Evolutionary conservation across 2,113 vertebrate species (phyloP), one percentile per base, ranked within the genome.

Genomic region (Zosterops japonicus): DNA sequence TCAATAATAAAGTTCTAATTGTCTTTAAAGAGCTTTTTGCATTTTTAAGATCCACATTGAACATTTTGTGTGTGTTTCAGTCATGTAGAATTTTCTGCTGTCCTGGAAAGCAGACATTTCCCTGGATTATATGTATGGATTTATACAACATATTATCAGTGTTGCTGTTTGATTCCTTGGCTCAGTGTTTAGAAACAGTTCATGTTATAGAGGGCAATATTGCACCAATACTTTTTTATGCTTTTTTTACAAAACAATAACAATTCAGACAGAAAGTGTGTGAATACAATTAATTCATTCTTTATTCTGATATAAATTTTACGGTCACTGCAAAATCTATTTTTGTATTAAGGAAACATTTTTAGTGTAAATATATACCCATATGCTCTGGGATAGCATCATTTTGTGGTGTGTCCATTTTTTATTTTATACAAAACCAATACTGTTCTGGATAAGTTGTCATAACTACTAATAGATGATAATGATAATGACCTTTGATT

Each of bases 341-440:
- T 82, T 90, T 87, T 63, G 10, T 36, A 22, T 42, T 49, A 36
- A 35, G 52, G 14, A 69, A 76, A 71, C 0, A 39, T 41, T 71
- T 89, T 71, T 57, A 23, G 2, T 65, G 13, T 12, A 61, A 60
- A 50, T 80, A 64, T 55, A 47, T 59, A 13, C 8, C 6, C 7
- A 1, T 39, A 29, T 52, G 2, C 18, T 52, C 35, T 56, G 8
- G 8, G 5, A 55, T 20, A 52, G 31, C 2, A 52, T 17, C 0
- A 36, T 69, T 52, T 68, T 77, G 31, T 52, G 21, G 17, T 31
- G 29, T 71, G 22, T 18, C 18, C 5, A 50, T 6, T 4, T 19
- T 87, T 91, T 77, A 13, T 29, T 95, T 80, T 47, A 16, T 47
- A 24, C 5, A 47, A 72, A 90, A 46, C 6, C 39, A 52, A 14